Base-by-base conservation (phyloP, 1,140 invertebrate genomes). In the Drosophila sp. region DNA sequence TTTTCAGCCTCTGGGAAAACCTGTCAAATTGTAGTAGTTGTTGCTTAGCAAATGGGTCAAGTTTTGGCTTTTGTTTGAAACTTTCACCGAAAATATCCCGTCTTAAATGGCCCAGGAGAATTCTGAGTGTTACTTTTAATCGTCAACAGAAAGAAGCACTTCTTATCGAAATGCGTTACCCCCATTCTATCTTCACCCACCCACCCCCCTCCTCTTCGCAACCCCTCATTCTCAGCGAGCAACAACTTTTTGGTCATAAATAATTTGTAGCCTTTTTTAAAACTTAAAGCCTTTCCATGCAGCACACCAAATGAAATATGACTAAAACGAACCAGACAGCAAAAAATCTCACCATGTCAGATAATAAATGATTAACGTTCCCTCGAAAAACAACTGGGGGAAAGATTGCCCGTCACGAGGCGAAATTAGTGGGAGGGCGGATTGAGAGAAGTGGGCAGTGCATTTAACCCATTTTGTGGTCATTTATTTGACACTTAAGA, bases 321-420 rank as follows among this genome's bases (percentile, higher is more conserved):
- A 62, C 68, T 33, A 41, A 60, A 62, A 64, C 33, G 61, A 54
- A 64, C 57, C 66, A 64, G 58, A 77, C 69, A 77, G 25, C 57
- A 78, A 90, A 90, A 90, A 85, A 89, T 89, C 84, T 84, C 80
- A 80, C 58, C 84, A 79, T 79, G 84, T 85, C 85, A 82, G 85
- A 89, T 89, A 90, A 89, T 80, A 89, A 90, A 90, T 89, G 80
- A 89, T 89, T 90, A 89, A 89, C 80, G 83, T 83, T 54, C 61
- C 55, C 23, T 27, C 23, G 7, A 0, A 50, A 50, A 27, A 50
- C 44, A 25, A 50, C 23, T 50, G 23, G 44, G 3, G 23, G 10
- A 50, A 50, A 27, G 44, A 27, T 50, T 50, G 7, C 23, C 44
- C 17, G 25, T 0, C 23, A 17, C 23, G 25, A 27, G 71, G 4